phyloP scores from a whole-genome alignment of 2,797 vertebrate genomes.

The Pseudopleuronectes americanus region DNA sequence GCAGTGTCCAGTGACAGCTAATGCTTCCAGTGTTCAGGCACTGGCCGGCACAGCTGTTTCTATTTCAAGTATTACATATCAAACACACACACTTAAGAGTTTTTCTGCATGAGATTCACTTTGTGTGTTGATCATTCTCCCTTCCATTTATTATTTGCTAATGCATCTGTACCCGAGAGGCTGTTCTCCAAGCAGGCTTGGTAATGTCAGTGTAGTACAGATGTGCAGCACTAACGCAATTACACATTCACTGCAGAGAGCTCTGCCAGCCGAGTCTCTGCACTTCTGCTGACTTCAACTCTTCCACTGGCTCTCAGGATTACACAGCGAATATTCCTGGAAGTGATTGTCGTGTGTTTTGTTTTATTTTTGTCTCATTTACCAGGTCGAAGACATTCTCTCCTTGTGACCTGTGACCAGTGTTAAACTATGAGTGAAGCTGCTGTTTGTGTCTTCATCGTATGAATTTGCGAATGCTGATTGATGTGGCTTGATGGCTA shows the following conservation, averaged over 20 bases:
- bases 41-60: not conserved
- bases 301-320: constrained; percentile 10
- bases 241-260: constrained; percentile 43
- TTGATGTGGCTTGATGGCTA: constrained; percentile 54
- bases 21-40: constrained; percentile 7
- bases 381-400: constrained; percentile 42
- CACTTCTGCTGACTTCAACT: constrained; percentile 19
- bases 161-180: constrained; percentile 13
- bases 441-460: constrained; percentile 19
- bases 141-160: constrained; percentile 13
- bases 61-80: constrained; percentile 6
- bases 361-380: constrained; percentile 17
- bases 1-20: constrained; percentile 2
- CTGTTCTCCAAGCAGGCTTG: constrained; percentile 29
- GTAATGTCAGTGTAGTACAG: constrained; percentile 32
- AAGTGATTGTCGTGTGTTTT: constrained; percentile 28
- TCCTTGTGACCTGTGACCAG: constrained; percentile 20
- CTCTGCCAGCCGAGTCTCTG: constrained; percentile 7
- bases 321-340: constrained; percentile 5
- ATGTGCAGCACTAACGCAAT: constrained; percentile 50
- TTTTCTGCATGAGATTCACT: too few species aligned
- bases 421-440: constrained; percentile 42
- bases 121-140: not conserved
- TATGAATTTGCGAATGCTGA: constrained; percentile 35
- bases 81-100: too few species aligned